Conservation (phyloP, 2,888 invertebrate genomes). For the Amblyjoppa fuscipennis region DNA sequence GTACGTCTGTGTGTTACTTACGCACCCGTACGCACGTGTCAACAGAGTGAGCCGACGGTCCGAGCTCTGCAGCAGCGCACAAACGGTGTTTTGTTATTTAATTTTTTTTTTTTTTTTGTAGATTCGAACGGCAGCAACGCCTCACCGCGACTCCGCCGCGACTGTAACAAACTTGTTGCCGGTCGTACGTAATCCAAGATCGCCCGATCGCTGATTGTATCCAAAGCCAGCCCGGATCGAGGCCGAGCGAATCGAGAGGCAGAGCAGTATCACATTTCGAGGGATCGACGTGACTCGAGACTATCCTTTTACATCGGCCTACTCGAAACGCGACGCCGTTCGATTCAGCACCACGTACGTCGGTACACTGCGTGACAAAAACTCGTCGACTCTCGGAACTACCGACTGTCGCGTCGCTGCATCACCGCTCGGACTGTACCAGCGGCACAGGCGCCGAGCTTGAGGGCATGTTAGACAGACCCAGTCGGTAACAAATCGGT, state of each 20-base stretch:
- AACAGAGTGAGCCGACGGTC: not conserved
- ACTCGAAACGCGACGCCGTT: slow-evolving; percentile 24
- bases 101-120: not conserved
- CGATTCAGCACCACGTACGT: not conserved
- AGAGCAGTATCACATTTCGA: slow-evolving; percentile 1
- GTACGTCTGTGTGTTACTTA: slow-evolving; percentile 5
- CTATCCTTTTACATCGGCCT: slow-evolving; percentile 15
- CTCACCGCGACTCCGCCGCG: slow-evolving; percentile 24
- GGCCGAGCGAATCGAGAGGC: slow-evolving; percentile 4
- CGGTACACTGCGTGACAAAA: slow-evolving; percentile 40
- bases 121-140: slow-evolving; percentile 34
- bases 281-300: slow-evolving; percentile 39
- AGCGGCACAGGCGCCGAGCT: slow-evolving; percentile 5
- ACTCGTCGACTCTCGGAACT: not conserved
- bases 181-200: not conserved
- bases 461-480: not conserved
- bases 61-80: slow-evolving; percentile 17
- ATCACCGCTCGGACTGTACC: slow-evolving; percentile 33
- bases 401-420: not conserved
- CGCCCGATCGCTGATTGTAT: not conserved
- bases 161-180: slow-evolving; percentile 22
- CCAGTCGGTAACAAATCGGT: not conserved
- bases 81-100: slow-evolving; percentile 14
- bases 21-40: slow-evolving; percentile 39
- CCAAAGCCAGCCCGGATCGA: slow-evolving; percentile 4